A percentile compares a stretch with the other conserved stretches of the same genome.
These are phyloP conservation scores for Gadus macrocephalus DNA, from an alignment of 2,113 vertebrate species.

Conservation along the genomic window DNA sequence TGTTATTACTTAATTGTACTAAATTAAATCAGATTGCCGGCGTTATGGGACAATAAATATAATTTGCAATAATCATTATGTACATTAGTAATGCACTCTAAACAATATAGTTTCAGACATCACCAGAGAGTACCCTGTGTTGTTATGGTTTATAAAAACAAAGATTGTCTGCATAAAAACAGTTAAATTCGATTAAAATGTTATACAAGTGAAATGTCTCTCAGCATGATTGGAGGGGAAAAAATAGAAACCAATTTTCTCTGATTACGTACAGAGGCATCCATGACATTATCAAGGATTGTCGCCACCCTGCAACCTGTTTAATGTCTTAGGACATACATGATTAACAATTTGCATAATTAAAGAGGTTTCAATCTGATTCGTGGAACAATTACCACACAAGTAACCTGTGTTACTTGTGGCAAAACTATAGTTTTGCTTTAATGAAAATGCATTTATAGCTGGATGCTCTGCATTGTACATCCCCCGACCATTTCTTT, in stretches of 20 bases:
- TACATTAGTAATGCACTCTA: conserved; percentile 4
- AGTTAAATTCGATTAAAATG: background rate
- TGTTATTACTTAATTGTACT: conserved; percentile 54
- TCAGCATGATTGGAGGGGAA: background rate
- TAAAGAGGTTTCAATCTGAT: conserved; percentile 32
- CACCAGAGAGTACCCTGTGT: no score
- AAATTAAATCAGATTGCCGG: conserved; percentile 39
- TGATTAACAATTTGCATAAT: conserved; percentile 37
- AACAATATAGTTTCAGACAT: background rate
- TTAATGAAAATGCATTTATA: conserved; percentile 24
- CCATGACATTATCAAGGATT: conserved; percentile 15
- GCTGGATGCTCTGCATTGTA: conserved; percentile 8
- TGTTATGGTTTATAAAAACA: background rate
- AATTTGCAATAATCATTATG: background rate
- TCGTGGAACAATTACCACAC: conserved; percentile 3
- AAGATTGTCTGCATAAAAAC: background rate
- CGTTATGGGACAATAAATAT: background rate
- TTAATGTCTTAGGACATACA: conserved; percentile 24
- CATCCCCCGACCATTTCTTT: background rate
- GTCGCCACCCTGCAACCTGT: background rate
- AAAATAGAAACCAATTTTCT: conserved; percentile 33
- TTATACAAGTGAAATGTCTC: background rate
- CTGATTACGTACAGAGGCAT: conserved; percentile 32
- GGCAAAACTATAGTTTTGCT: conserved; percentile 22
- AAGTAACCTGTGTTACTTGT: conserved; percentile 20